phyloP scores from a whole-genome alignment of 2,113 vertebrate genomes.

The Nothocercus nigrocapillus region DNA sequence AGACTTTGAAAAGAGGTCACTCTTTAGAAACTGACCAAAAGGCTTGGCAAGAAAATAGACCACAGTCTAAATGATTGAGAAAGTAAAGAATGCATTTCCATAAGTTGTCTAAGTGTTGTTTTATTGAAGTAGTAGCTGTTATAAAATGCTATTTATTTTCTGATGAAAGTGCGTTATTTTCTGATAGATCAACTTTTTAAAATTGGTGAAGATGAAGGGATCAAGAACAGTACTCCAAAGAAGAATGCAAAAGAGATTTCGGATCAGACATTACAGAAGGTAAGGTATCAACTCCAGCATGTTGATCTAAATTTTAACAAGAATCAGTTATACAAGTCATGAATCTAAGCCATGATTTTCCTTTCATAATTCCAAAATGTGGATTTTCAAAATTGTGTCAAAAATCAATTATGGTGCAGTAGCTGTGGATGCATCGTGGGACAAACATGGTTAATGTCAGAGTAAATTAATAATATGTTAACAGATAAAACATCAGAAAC shows the following conservation, averaged over 20 bases:
- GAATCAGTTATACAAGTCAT: constrained; percentile 11
- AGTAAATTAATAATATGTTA: constrained; percentile 47
- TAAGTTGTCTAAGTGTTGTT: constrained; percentile 72
- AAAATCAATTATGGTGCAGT: constrained; percentile 59
- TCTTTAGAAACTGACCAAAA: constrained; percentile 70
- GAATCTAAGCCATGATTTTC: constrained; percentile 58
- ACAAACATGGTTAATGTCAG: constrained; percentile 14
- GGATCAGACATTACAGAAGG: constrained; percentile 86
- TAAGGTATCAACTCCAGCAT: constrained; percentile 70
- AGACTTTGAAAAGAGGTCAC: constrained; percentile 73
- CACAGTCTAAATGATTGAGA: constrained; percentile 80
- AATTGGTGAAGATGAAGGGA: constrained; percentile 76
- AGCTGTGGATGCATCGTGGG: constrained; percentile 5
- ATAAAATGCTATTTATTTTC: constrained; percentile 82
- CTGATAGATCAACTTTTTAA: constrained; percentile 81
- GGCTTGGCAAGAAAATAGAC: constrained; percentile 77
- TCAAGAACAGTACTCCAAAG: constrained; percentile 83
- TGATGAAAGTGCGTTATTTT: constrained; percentile 66
- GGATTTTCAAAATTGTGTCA: constrained; percentile 42
- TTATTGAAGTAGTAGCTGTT: constrained; percentile 66
- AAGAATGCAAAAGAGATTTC: constrained; percentile 79
- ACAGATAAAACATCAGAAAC: constrained; percentile 15
- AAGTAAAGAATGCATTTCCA: constrained; percentile 71
- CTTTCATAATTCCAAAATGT: constrained; percentile 63
- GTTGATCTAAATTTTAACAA: constrained; percentile 67